Conservation (phyloP, 1,140 invertebrate genomes). For the Apocrypta bakeri region DNA sequence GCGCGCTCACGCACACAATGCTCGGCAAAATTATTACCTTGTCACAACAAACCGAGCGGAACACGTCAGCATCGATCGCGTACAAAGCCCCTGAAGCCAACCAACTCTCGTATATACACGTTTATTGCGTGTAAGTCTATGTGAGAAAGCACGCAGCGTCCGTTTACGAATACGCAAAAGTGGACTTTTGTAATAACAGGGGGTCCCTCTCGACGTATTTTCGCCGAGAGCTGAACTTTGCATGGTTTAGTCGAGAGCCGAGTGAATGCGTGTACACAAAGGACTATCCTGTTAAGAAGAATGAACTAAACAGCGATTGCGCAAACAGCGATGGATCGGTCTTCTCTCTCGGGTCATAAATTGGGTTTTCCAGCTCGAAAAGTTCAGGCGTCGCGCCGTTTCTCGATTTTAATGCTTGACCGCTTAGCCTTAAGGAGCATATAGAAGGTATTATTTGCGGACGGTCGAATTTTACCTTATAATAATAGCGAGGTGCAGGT, state of each 20-base stretch:
- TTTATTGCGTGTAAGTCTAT: slow-evolving; percentile 17
- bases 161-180: not conserved
- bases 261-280: not conserved
- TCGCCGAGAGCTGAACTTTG: not conserved
- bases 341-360: slow-evolving; percentile 22
- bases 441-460: slow-evolving; percentile 21
- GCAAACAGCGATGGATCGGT: not conserved
- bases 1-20: slow-evolving; percentile 40
- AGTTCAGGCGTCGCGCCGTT: not conserved
- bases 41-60: slow-evolving; percentile 56
- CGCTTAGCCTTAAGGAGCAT: not conserved
- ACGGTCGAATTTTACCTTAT: slow-evolving; percentile 3
- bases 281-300: not conserved
- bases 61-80: slow-evolving; percentile 10
- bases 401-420: not conserved
- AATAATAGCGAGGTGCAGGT: slow-evolving; percentile 33
- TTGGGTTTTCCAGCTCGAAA: slow-evolving; percentile 10
- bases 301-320: not conserved
- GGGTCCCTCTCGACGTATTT: not conserved
- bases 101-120: not conserved
- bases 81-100: slow-evolving; percentile 14
- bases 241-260: too few species aligned
- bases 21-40: slow-evolving; percentile 54
- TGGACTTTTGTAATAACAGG: slow-evolving; percentile 21
- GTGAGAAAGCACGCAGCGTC: not conserved